phyloP scores from a whole-genome alignment of 1,140 invertebrate genomes.

The Lordiphosa stackelbergi region DNA sequence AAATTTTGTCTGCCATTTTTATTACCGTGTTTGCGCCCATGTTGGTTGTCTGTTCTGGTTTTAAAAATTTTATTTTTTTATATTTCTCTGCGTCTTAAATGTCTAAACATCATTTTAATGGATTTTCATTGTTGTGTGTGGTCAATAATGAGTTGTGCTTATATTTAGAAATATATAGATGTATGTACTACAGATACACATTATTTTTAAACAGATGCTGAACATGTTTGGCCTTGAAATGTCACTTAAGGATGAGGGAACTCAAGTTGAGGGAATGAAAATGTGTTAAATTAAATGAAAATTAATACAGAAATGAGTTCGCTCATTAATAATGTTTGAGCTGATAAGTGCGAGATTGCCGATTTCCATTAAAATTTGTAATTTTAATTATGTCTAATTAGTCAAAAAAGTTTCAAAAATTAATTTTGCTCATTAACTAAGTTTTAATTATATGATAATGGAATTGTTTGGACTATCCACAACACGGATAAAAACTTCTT shows the following conservation, averaged over 20 bases:
- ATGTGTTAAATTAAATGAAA: slow-evolving; percentile 23
- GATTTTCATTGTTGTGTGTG: slow-evolving; percentile 28
- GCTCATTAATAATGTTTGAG: slow-evolving; percentile 9
- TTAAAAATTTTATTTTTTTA: slow-evolving; percentile 22
- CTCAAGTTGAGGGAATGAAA: slow-evolving; percentile 8
- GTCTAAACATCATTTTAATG: slow-evolving; percentile 38
- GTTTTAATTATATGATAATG: no score
- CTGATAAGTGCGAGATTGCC: no score
- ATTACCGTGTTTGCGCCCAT: slow-evolving; percentile 13
- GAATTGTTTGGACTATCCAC: no score
- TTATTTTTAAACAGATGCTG: slow-evolving; percentile 14
- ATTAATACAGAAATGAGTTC: slow-evolving; percentile 25
- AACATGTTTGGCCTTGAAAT: slow-evolving; percentile 35
- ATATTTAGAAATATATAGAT: slow-evolving; percentile 15
- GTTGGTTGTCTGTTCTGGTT: slow-evolving; percentile 12
- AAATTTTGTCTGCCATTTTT: slow-evolving; percentile 26
- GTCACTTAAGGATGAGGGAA: slow-evolving; percentile 5
- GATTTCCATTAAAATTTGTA: no score
- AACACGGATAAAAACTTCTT: no score
- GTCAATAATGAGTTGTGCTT: slow-evolving; percentile 5
- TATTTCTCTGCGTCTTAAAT: slow-evolving; percentile 24
- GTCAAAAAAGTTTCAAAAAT: no score
- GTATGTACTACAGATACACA: no score
- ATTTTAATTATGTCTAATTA: no score
- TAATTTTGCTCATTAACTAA: no score